Evolutionary conservation across 2,113 vertebrate genomes (phyloP).

Genomic region (Pholis gunnellus): DNA sequence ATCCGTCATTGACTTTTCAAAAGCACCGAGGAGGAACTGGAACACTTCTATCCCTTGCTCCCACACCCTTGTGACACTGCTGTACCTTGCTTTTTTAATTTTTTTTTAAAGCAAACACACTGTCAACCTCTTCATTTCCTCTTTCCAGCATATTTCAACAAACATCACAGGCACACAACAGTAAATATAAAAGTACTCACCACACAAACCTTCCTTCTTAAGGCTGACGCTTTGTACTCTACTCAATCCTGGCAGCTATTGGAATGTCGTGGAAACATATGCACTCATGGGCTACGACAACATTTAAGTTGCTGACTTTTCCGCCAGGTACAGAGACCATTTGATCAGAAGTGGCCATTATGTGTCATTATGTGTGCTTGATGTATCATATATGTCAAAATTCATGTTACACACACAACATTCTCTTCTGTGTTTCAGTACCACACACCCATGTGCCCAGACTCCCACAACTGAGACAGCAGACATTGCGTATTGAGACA

Average conservation of each 20-base stretch:
- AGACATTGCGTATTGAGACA: conserved; percentile 12
- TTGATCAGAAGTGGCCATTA: conserved; percentile 3
- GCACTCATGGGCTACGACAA: not conserved
- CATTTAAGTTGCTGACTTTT: not conserved
- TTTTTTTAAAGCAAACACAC: not conserved
- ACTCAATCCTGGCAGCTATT: not conserved
- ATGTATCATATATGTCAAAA: not conserved
- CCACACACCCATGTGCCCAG: not conserved
- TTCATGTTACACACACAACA: not conserved
- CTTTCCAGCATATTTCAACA: conserved; percentile 3
- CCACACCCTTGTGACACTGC: conserved; percentile 18
- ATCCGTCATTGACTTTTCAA: conserved; percentile 59
- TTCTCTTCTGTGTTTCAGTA: not conserved
- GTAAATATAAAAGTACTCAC: conserved; percentile 1
- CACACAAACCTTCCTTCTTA: not conserved
- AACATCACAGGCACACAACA: conserved; percentile 5
- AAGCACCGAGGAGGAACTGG: conserved; percentile 37
- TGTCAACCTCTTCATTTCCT: not conserved
- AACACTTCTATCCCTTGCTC: conserved; percentile 19
- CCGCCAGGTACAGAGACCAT: not conserved
- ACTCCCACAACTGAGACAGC: conserved; percentile 15
- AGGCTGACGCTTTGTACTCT: not conserved
- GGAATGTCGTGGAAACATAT: not conserved
- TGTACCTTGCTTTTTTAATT: conserved; percentile 11
- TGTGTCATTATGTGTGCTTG: not conserved